phyloP scores from a whole-genome alignment of 2,113 vertebrate genomes.

The Zapus hudsonius region DNA sequence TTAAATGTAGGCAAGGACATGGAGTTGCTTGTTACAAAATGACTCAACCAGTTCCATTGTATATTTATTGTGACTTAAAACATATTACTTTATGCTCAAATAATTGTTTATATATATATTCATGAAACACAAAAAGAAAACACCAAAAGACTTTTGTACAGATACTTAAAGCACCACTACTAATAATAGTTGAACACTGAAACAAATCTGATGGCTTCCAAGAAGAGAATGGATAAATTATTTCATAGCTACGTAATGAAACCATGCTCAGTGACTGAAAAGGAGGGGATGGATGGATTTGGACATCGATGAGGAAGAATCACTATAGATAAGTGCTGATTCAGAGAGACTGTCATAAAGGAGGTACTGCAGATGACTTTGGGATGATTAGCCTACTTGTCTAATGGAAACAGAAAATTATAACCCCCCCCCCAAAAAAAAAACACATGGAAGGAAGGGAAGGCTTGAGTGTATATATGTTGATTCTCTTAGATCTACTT shows the following conservation, averaged over 20 bases:
- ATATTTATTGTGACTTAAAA: conserved; percentile 22
- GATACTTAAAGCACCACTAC: not conserved
- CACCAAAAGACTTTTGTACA: not conserved
- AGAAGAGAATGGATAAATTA: not conserved
- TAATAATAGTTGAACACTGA: not conserved
- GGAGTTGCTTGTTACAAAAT: not conserved
- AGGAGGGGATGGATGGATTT: not conserved
- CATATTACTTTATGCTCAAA: not conserved
- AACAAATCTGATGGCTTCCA: not conserved
- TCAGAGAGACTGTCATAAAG: not conserved
- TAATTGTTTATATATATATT: not conserved
- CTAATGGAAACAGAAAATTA: not conserved
- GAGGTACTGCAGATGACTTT: not conserved
- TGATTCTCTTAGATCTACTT: not conserved
- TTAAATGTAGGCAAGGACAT: not conserved
- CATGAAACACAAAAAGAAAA: not conserved
- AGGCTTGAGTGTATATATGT: not conserved
- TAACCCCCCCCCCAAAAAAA: not conserved
- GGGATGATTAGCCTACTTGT: not conserved
- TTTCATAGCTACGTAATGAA: not conserved
- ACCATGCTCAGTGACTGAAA: not conserved
- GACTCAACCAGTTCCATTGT: not conserved
- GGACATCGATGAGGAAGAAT: not conserved
- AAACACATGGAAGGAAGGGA: not conserved
- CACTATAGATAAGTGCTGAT: not conserved